Conservation (phyloP, 2,113 vertebrate species). For the Oncorhynchus gorbuscha region DNA sequence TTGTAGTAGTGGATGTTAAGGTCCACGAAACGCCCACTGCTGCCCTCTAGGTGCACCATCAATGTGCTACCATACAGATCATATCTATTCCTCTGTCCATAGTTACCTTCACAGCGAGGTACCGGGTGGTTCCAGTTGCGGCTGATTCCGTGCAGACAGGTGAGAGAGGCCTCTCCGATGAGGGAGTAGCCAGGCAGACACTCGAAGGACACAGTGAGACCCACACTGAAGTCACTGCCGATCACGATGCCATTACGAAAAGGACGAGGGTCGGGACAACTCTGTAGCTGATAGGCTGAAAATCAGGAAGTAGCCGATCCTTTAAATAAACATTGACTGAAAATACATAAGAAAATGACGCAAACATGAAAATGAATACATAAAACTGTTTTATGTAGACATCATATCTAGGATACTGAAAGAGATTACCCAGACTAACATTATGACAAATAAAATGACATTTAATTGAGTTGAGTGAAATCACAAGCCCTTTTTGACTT, state of each 20-base stretch:
- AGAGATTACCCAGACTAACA: too few species aligned
- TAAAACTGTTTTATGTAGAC: too few species aligned
- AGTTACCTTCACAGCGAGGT: conserved; percentile 92
- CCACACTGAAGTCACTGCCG: conserved; percentile 93
- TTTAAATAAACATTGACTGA: not conserved
- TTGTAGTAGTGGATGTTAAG: too few species aligned
- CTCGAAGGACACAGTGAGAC: conserved; percentile 95
- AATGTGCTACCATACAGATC: too few species aligned
- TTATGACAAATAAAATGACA: too few species aligned
- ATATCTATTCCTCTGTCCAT: too few species aligned
- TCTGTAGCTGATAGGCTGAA: conserved; percentile 96
- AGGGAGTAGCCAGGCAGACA: conserved; percentile 93
- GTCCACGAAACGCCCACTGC: too few species aligned
- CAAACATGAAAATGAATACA: too few species aligned
- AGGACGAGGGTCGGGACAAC: conserved; percentile 94
- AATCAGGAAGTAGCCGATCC: conserved; percentile 26
- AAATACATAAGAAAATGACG: not conserved
- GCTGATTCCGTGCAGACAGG: conserved; percentile 95
- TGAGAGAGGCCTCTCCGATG: conserved; percentile 92
- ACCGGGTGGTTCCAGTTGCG: conserved; percentile 96
- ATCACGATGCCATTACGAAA: conserved; percentile 97
- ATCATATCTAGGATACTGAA: too few species aligned
- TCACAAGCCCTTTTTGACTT: too few species aligned
- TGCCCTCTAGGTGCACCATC: too few species aligned
- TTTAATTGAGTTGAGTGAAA: too few species aligned